Evolutionary conservation across 1,140 invertebrate species (phyloP).

Genomic region (Euura lappo): DNA sequence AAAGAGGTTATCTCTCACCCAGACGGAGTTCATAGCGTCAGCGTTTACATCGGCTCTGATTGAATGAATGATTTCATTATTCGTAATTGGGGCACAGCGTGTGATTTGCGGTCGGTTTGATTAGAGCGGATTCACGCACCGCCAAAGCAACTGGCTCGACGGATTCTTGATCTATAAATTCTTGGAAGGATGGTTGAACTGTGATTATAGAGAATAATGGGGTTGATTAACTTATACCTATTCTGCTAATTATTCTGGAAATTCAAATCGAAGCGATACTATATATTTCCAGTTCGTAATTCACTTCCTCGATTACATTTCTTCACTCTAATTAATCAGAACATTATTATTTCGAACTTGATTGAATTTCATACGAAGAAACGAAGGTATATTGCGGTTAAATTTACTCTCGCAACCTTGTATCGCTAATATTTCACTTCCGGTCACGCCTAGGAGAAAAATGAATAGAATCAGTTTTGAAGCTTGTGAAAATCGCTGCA

Average conservation of each 20-base stretch:
- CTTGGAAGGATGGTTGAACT: background rate
- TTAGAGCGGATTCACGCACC: background rate
- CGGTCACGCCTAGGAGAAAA: no score
- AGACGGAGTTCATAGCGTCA: background rate
- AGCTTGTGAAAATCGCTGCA: no score
- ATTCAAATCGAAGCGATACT: background rate
- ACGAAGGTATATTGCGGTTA: no score
- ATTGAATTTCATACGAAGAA: no score
- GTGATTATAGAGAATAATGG: background rate
- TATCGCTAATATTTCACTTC: no score
- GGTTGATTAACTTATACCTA: background rate
- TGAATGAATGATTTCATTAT: constrained; percentile 4
- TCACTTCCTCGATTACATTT: background rate
- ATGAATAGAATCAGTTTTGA: no score
- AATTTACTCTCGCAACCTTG: no score
- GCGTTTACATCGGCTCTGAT: background rate
- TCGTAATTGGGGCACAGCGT: background rate
- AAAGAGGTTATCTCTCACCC: background rate
- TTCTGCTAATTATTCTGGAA: no score
- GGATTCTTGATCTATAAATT: background rate
- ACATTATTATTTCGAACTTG: background rate
- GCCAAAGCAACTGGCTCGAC: background rate
- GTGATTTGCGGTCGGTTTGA: background rate
- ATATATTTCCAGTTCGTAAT: background rate
- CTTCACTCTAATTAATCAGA: background rate